These are phyloP conservation scores for Azemiops feae DNA, from an alignment of 2,113 vertebrate species.

Conservation along the genomic window DNA sequence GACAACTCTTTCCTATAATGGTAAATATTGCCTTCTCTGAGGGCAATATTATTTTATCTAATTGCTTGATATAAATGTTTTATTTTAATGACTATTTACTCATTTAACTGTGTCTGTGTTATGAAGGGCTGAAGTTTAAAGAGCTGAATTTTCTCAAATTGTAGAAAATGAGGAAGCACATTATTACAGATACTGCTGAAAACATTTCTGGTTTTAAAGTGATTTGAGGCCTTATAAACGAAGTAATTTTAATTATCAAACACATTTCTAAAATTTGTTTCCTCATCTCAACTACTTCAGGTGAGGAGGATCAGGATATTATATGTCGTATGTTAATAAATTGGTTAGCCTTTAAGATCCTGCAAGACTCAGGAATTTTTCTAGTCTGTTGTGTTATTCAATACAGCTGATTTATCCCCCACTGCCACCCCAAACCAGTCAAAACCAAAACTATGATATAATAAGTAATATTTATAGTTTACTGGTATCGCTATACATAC, in stretches of 20 bases:
- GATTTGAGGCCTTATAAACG: not conserved
- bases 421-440: not conserved
- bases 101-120: not conserved
- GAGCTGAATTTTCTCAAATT: not conserved
- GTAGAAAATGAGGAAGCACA: not conserved
- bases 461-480: not conserved
- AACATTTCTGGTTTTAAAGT: not conserved
- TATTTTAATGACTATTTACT: constrained; percentile 2
- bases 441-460: not conserved
- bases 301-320: not conserved
- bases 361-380: not conserved
- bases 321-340: not conserved
- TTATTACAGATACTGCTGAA: not conserved
- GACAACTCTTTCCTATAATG: not conserved
- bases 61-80: not conserved
- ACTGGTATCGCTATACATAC: not conserved
- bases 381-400: not conserved
- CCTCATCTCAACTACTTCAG: not conserved
- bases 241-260: not conserved
- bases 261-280: not conserved
- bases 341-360: not conserved
- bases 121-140: not conserved
- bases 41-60: not conserved
- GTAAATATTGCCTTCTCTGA: not conserved
- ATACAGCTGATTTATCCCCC: not conserved